Percentiles rank a stretch among this genome's conserved stretches.
These are phyloP conservation scores for Limnephilus marmoratus DNA, from an alignment of 2,888 invertebrate genomes.

Conservation along the genomic window DNA sequence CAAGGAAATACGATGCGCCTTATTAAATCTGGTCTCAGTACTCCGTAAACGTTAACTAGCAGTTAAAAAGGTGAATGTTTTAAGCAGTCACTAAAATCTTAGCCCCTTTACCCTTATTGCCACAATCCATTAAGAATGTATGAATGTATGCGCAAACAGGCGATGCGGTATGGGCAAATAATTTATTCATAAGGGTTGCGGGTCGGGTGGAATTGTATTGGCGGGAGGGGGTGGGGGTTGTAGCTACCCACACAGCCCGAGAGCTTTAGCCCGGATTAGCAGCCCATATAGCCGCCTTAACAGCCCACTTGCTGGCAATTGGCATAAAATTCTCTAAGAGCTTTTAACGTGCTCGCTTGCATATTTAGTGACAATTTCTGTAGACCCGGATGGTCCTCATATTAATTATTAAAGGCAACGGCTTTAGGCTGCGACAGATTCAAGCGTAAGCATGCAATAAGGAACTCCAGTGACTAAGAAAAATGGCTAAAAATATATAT, in stretches of 20 bases:
- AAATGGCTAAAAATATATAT: too few species aligned
- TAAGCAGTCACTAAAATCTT: slow-evolving; percentile 50
- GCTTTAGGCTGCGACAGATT: neutral
- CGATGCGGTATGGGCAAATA: slow-evolving; percentile 64
- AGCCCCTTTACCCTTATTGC: slow-evolving; percentile 58
- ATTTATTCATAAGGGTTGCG: slow-evolving; percentile 65
- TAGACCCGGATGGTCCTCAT: neutral
- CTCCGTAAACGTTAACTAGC: slow-evolving; percentile 28
- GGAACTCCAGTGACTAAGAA: too few species aligned
- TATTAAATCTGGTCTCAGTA: slow-evolving; percentile 30
- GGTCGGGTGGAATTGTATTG: slow-evolving; percentile 33
- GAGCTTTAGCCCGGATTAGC: slow-evolving; percentile 65
- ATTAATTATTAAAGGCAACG: neutral
- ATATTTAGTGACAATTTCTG: slow-evolving; percentile 41
- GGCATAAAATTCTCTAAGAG: slow-evolving; percentile 57
- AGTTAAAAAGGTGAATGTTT: slow-evolving; percentile 50
- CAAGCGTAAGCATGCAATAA: neutral
- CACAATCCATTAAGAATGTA: slow-evolving; percentile 65
- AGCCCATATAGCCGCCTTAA: slow-evolving; percentile 44
- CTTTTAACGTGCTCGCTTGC: slow-evolving; percentile 52
- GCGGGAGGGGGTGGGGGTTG: slow-evolving; percentile 48
- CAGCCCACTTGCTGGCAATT: slow-evolving; percentile 52
- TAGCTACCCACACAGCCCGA: slow-evolving; percentile 57
- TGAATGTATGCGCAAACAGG: slow-evolving; percentile 65
- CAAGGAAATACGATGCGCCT: neutral